Conservation (phyloP, 2,797 vertebrate species). For the Pogoniulus pusillus region DNA sequence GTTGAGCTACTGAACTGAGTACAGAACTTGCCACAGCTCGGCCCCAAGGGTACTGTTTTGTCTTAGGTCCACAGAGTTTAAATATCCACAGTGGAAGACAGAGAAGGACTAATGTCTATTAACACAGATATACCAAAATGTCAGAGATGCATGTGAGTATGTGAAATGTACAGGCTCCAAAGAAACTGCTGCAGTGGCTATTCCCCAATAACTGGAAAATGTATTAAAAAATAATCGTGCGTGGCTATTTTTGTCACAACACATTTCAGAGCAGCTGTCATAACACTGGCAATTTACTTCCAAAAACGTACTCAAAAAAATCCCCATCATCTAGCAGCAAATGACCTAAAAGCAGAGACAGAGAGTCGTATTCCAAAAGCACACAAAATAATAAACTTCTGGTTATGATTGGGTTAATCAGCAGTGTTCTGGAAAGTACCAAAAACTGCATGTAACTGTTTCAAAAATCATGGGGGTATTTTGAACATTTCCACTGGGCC, state of each 20-base stretch:
- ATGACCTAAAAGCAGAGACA: conserved; percentile 33
- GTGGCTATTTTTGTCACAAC: conserved; percentile 68
- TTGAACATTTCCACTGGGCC: conserved; percentile 64
- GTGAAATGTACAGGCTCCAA: neutral
- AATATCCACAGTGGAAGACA: neutral
- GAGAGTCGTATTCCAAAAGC: conserved; percentile 32
- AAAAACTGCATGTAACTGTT: conserved; percentile 61
- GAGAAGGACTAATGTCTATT: neutral
- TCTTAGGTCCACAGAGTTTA: neutral
- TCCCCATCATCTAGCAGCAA: conserved; percentile 56
- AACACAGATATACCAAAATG: neutral
- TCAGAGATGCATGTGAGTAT: neutral
- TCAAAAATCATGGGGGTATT: conserved; percentile 56
- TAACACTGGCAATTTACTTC: conserved; percentile 64
- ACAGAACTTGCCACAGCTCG: neutral
- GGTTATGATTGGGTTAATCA: conserved; percentile 72
- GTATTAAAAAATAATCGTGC: conserved; percentile 32
- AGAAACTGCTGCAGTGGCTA: conserved; percentile 20
- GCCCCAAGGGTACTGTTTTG: neutral
- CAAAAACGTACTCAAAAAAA: conserved; percentile 28
- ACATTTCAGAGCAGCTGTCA: conserved; percentile 69
- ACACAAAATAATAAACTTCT: conserved; percentile 34
- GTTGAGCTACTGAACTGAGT: neutral
- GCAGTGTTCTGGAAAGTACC: conserved; percentile 67
- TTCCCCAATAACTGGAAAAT: conserved; percentile 47